Evolutionary conservation across 2,113 vertebrate species (phyloP), one percentile per base, ranked within the genome.

Genomic region (Hucho hucho): DNA sequence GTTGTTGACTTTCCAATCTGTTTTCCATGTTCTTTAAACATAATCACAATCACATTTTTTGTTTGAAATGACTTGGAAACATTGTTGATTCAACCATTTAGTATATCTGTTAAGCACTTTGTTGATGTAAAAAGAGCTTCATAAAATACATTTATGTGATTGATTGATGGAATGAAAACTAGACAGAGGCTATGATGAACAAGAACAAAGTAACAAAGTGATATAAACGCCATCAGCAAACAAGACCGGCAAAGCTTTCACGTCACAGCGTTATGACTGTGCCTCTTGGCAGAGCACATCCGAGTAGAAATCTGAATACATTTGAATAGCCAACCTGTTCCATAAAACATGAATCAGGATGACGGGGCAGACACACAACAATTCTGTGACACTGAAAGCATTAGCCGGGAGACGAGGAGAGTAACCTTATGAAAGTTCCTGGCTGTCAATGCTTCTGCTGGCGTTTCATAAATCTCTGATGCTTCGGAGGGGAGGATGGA

Each of bases 381-480:
- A 4, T 22, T 22, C n/a, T 13, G 3, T n/a, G 37, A 32, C 61
- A 65, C 59, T 65, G 46, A 22, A 49, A 79, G 37, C 58, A 75
- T 37, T 24, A 61, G 20, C 61, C 3, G 47, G 1, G 24, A 70
- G 2, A 46, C 7, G 22, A 43, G 37, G 37, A 12, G 37, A 28
- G 82, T 67, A 37, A 58, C 43, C 64, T 74, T 4, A 22, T 69
- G 68, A 72, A 74, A 73, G 70, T 32, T 22, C 16, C 22, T n/a
- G 11, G 5, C 18, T 66, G 37, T 58, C 73, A 58, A n/a, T 69
- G 66, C 65, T 13, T 72, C 78, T 77, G 74, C 77, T 75, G 69
- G 76, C 49, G 32, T 87, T 87, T 87, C 70, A 56, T 78, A 67
- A 72, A 83, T 79, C 70, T 43, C 69, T 49, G 58, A 32, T n/a